Percentiles rank a stretch among this genome's conserved stretches.
Conservation (phyloP, 2,888 invertebrate species). For the Tenodera sinensis region DNA sequence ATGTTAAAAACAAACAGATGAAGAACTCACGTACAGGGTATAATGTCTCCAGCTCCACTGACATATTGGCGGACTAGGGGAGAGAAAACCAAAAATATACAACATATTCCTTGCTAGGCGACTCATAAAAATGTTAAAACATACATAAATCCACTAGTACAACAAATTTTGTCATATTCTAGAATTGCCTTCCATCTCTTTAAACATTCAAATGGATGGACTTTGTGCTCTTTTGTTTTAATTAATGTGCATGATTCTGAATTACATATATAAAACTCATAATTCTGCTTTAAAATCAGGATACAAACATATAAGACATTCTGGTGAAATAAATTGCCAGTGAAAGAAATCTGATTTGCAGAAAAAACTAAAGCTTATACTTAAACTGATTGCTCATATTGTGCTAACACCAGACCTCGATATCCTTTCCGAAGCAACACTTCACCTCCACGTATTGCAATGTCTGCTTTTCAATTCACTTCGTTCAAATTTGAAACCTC, state of each 20-base stretch:
- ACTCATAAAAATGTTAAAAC: slow-evolving; percentile 32
- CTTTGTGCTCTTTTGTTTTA: not conserved
- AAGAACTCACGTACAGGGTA: slow-evolving; percentile 40
- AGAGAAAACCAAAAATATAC: slow-evolving; percentile 35
- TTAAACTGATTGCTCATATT: not conserved
- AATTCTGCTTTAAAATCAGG: not conserved
- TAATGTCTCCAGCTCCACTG: slow-evolving; percentile 41
- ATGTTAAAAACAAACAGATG: slow-evolving; percentile 35
- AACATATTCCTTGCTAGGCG: slow-evolving; percentile 24
- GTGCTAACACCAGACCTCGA: slow-evolving; percentile 30
- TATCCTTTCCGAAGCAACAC: slow-evolving; percentile 21
- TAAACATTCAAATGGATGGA: not conserved
- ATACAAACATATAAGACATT: not conserved
- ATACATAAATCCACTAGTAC: slow-evolving; percentile 13
- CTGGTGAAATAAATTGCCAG: not conserved
- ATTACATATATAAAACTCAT: not conserved
- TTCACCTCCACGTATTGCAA: not conserved
- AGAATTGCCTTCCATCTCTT: slow-evolving; percentile 18
- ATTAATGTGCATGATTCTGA: not conserved
- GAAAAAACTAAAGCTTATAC: not conserved
- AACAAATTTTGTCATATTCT: slow-evolving; percentile 14
- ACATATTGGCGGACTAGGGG: slow-evolving; percentile 42
- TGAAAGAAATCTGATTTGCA: not conserved
- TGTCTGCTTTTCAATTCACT: not conserved
- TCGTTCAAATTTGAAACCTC: not conserved